Percentiles rank a stretch among this genome's conserved stretches.
These are phyloP conservation scores for Tuberolachnus salignus DNA, from an alignment of 2,888 invertebrate species.

Conservation along the genomic window DNA sequence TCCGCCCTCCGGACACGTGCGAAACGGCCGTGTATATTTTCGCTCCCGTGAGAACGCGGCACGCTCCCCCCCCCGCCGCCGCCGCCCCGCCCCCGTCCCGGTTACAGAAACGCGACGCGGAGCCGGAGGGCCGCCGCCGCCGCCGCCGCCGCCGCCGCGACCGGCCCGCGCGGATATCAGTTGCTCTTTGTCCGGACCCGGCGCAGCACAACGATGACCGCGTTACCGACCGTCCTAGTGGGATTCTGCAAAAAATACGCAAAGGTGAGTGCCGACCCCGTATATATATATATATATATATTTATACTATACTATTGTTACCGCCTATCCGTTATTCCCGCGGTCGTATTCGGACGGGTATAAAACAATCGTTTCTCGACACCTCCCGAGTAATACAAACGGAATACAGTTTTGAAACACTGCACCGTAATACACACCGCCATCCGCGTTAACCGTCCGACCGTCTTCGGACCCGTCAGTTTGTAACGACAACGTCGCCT, in stretches of 20 bases:
- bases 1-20: slow-evolving; percentile 47
- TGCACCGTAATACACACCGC: too few relatives aligned
- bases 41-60: slow-evolving; percentile 49
- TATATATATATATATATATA: too few relatives aligned
- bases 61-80: slow-evolving; percentile 12
- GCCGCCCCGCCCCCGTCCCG: background rate
- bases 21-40: slow-evolving; percentile 41
- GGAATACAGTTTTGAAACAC: too few relatives aligned
- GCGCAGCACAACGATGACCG: slow-evolving; percentile 40
- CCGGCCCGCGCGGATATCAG: slow-evolving; percentile 35
- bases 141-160: background rate
- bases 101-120: background rate
- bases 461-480: too few relatives aligned
- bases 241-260: slow-evolving; percentile 27
- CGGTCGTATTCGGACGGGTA: too few relatives aligned
- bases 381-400: too few relatives aligned
- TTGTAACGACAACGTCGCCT: too few relatives aligned
- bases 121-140: background rate
- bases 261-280: slow-evolving; percentile 20
- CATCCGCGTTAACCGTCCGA: too few relatives aligned
- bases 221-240: slow-evolving; percentile 32
- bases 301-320: background rate
- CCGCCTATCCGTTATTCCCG: too few relatives aligned
- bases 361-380: too few relatives aligned
- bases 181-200: slow-evolving; percentile 17